Percentiles rank a stretch among this genome's conserved stretches.
phyloP scores from a whole-genome alignment of 2,888 invertebrate genomes.

The Odontocerum albicorne region DNA sequence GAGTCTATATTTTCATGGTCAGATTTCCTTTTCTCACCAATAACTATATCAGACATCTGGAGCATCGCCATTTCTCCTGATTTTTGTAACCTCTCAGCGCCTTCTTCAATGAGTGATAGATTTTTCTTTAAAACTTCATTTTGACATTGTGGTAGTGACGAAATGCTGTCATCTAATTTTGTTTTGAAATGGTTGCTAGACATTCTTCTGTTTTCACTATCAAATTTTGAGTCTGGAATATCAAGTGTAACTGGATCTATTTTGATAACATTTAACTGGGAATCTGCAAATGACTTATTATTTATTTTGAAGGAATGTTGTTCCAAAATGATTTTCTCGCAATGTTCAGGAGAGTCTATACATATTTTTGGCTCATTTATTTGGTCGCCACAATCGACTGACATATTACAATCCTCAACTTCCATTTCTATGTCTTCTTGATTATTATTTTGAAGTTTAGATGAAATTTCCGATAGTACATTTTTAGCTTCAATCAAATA shows the following conservation, averaged over 20 bases:
- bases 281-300: background rate
- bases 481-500: too few relatives aligned
- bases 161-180: background rate
- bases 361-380: background rate
- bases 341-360: too few relatives aligned
- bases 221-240: background rate
- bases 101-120: background rate
- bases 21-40: constrained; percentile 18
- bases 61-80: background rate
- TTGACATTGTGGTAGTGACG: background rate
- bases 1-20: background rate
- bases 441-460: too few relatives aligned
- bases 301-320: background rate
- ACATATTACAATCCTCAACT: too few relatives aligned
- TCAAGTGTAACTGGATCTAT: background rate
- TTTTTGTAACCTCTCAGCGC: background rate
- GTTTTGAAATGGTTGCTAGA: background rate
- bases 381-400: background rate
- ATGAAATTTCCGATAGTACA: too few relatives aligned
- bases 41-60: background rate
- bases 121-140: background rate
- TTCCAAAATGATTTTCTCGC: background rate
- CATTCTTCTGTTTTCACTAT: background rate
- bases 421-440: too few relatives aligned
- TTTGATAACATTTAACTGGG: background rate